Percentiles rank a stretch among this genome's conserved stretches.
Evolutionary conservation across 1,140 invertebrate species (phyloP).

Genomic region (Ips typographus): DNA sequence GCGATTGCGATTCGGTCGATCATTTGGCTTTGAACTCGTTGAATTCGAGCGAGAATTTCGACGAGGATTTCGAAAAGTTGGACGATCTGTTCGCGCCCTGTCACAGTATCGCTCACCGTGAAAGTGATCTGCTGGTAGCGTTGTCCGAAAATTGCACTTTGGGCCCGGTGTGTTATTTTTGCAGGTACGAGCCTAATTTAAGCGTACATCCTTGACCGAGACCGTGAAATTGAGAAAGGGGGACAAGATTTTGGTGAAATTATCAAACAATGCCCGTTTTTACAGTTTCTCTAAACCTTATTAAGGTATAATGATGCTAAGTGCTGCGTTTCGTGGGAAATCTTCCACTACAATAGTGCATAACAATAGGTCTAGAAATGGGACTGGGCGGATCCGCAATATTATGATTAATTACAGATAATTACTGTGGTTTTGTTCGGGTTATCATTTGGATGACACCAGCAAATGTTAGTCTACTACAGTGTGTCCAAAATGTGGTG

Average conservation of each 20-base stretch:
- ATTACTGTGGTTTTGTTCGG: neutral
- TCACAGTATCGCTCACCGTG: slow-evolving; percentile 49
- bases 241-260: slow-evolving; percentile 5
- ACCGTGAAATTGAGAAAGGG: slow-evolving; percentile 13
- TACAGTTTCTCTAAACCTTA: slow-evolving; percentile 7
- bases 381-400: slow-evolving; percentile 1
- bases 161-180: slow-evolving; percentile 51
- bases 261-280: slow-evolving; percentile 11
- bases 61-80: slow-evolving; percentile 25
- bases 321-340: slow-evolving; percentile 5
- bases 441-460: neutral
- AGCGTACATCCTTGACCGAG: slow-evolving; percentile 14
- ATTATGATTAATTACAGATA: neutral
- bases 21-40: slow-evolving; percentile 23
- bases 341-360: neutral
- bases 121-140: slow-evolving; percentile 48
- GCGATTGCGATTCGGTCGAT: slow-evolving; percentile 36
- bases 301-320: slow-evolving; percentile 8
- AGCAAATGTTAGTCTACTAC: neutral
- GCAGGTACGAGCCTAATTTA: slow-evolving; percentile 43
- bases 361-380: slow-evolving; percentile 8
- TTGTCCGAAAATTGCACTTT: slow-evolving; percentile 49
- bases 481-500: neutral
- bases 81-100: slow-evolving; percentile 41
- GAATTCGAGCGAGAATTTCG: slow-evolving; percentile 25